Conservation (phyloP, 2,113 vertebrate genomes). For the Erpornis zantholeuca region DNA sequence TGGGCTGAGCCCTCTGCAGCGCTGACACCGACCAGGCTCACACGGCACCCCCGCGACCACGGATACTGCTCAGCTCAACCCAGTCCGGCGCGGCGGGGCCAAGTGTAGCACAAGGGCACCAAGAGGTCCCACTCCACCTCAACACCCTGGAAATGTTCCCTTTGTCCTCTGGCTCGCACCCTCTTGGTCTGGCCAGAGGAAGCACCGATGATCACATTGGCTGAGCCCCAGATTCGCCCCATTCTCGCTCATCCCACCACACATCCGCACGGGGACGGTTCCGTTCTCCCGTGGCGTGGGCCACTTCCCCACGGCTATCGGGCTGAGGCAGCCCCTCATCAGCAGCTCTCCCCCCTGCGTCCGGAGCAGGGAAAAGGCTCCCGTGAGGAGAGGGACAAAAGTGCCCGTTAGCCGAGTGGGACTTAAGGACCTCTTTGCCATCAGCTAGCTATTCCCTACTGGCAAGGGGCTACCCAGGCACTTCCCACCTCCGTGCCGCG, state of each 20-base stretch:
- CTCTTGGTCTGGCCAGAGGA: not conserved
- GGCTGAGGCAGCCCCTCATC: not conserved
- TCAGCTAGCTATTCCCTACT: not conserved
- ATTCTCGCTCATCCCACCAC: not conserved
- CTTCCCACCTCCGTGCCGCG: not conserved
- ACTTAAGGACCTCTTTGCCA: too few species aligned
- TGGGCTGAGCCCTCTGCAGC: not conserved
- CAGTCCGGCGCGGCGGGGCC: not conserved
- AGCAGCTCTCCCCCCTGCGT: not conserved
- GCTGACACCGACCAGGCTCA: not conserved
- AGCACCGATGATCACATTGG: too few species aligned
- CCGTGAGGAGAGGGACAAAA: not conserved
- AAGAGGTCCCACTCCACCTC: not conserved
- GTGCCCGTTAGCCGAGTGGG: accelerated
- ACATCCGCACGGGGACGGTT: not conserved
- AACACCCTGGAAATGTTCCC: not conserved
- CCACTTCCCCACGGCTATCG: not conserved
- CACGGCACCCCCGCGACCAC: not conserved
- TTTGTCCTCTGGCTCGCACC: not conserved
- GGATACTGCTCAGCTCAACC: not conserved
- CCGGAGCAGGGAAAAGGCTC: not conserved
- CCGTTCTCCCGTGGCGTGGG: accelerated
- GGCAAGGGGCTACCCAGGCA: not conserved
- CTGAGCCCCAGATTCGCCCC: too few species aligned
- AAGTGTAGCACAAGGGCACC: not conserved